These are phyloP conservation scores for Periplaneta americana DNA, from an alignment of 1,140 invertebrate genomes.

Conservation along the genomic window DNA sequence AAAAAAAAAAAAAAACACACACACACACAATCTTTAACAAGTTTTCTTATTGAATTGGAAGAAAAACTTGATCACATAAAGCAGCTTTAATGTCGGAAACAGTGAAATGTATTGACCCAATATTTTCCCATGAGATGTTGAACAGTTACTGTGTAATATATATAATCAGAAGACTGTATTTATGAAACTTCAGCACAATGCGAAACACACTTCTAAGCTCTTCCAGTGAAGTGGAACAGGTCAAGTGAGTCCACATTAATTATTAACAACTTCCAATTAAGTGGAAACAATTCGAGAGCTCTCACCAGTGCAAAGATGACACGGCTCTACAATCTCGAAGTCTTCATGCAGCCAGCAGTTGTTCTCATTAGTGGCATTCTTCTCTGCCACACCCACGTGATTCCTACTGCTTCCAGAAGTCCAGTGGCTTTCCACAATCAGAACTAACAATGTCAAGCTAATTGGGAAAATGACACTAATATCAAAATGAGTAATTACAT, in stretches of 20 bases:
- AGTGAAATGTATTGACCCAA: too few relatives aligned
- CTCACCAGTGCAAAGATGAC: constrained; percentile 69
- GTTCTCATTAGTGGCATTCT: neutral
- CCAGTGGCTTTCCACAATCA: constrained; percentile 73
- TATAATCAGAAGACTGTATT: too few relatives aligned
- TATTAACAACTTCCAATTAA: neutral
- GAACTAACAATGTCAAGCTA: constrained; percentile 67
- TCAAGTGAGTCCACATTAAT: neutral
- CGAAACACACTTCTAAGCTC: too few relatives aligned
- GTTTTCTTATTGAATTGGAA: too few relatives aligned
- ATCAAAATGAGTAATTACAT: neutral
- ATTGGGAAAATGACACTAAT: constrained; percentile 29
- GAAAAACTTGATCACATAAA: too few relatives aligned
- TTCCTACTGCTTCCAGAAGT: constrained; percentile 44
- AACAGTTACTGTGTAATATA: too few relatives aligned
- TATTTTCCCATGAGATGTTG: too few relatives aligned
- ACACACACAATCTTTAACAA: too few relatives aligned
- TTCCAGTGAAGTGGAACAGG: too few relatives aligned
- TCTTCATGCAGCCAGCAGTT: constrained; percentile 60
- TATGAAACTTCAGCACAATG: too few relatives aligned
- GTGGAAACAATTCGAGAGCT: neutral
- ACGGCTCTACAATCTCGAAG: constrained; percentile 62
- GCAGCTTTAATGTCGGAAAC: too few relatives aligned
- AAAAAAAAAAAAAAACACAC: too few relatives aligned
- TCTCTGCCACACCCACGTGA: neutral